Conservation (phyloP, 2,113 vertebrate species). For the Tretioscincus oriximinensis region DNA sequence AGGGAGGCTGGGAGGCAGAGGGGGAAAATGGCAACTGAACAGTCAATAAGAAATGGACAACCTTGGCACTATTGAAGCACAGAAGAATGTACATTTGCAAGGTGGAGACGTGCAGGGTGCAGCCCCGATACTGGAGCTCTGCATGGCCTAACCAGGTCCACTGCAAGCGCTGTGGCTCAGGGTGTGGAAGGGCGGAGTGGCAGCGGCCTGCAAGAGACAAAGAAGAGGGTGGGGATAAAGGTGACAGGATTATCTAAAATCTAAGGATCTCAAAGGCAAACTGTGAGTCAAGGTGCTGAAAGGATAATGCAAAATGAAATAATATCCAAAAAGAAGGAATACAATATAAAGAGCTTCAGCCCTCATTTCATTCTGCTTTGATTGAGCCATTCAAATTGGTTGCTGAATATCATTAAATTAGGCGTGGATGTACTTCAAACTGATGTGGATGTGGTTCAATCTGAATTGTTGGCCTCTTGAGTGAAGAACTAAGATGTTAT, state of each 20-base stretch:
- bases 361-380: too few species aligned
- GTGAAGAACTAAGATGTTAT: too few species aligned
- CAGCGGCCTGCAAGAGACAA: slow-evolving; percentile 76
- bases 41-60: slow-evolving; percentile 28
- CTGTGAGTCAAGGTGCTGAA: too few species aligned
- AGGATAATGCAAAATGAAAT: not conserved
- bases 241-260: not conserved
- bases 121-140: slow-evolving; percentile 79
- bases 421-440: too few species aligned
- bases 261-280: not conserved
- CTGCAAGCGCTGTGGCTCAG: slow-evolving; percentile 77
- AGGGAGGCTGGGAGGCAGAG: not conserved
- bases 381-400: too few species aligned
- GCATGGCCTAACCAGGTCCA: slow-evolving; percentile 96
- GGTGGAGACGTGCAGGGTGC: slow-evolving; percentile 86
- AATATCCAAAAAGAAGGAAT: too few species aligned
- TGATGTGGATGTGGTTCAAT: too few species aligned
- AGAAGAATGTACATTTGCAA: slow-evolving; percentile 96
- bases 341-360: too few species aligned
- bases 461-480: too few species aligned
- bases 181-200: slow-evolving; percentile 62
- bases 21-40: too few species aligned
- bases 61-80: slow-evolving; percentile 80
- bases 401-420: too few species aligned
- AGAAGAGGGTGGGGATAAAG: too few species aligned